A percentile compares a stretch with the other conserved stretches of the same genome.
Conservation (phyloP, 2,797 vertebrate genomes). For the Sciurus vulgaris region DNA sequence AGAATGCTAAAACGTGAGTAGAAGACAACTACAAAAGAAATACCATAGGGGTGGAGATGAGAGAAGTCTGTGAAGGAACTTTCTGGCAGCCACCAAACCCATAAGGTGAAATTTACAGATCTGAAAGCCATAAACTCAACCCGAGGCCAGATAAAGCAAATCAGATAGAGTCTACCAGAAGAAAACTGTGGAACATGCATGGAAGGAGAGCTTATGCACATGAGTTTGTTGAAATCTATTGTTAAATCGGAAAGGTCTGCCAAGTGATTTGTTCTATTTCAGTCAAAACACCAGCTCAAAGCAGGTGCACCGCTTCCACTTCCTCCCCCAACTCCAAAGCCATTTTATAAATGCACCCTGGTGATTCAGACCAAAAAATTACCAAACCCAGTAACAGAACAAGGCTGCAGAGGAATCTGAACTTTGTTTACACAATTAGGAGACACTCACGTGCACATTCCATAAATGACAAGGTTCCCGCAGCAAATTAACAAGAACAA, state of each 20-base stretch:
- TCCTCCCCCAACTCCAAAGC: slow-evolving; percentile 50
- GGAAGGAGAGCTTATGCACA: background rate
- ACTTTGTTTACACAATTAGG: slow-evolving; percentile 92
- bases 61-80: background rate
- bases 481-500: slow-evolving; percentile 92
- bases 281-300: slow-evolving; percentile 72
- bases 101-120: slow-evolving; percentile 56
- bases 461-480: slow-evolving; percentile 91
- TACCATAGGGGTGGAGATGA: slow-evolving; percentile 60
- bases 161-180: slow-evolving; percentile 34
- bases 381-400: slow-evolving; percentile 81
- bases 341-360: slow-evolving; percentile 75
- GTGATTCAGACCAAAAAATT: slow-evolving; percentile 76
- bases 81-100: background rate
- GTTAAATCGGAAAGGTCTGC: slow-evolving; percentile 61
- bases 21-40: background rate
- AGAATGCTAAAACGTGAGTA: no score
- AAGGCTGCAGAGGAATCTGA: slow-evolving; percentile 85
- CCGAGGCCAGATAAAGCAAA: background rate
- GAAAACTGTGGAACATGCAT: background rate
- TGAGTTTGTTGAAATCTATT: slow-evolving; percentile 55
- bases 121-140: slow-evolving; percentile 52
- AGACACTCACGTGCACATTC: slow-evolving; percentile 87
- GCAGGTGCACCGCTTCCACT: slow-evolving; percentile 70
- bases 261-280: slow-evolving; percentile 69